Base-by-base conservation (phyloP, 2,888 invertebrate genomes). In the Anorthoa munda region DNA sequence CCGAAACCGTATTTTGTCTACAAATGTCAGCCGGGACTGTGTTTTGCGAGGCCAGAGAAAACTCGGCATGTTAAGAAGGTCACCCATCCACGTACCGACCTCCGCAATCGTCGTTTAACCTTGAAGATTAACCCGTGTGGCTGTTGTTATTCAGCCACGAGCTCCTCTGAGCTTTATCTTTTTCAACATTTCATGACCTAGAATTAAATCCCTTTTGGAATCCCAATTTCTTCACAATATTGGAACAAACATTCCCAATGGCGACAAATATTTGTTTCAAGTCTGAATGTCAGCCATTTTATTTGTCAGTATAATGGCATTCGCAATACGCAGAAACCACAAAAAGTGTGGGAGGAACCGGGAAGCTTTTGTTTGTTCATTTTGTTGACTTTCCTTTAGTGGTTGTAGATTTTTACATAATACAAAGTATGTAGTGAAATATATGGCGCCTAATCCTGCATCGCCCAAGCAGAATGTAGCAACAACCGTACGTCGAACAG, bases 251-350 rank as follows among this genome's bases (percentile, higher is more conserved):
- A 76, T 79, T 76, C 46, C 31, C n/a, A 61, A 61, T 50, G 58
- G 50, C n/a, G 31, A 51, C 76, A 79, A 76, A 76, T 79, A 76
- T 76, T 79, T 76, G 79, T 58, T 76, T 51, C 76, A 73, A 63
- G 23, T 51, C 51, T 46, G 73, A 63, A 72, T 73, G 58, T 63
- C 56, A 72, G 31, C 39, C 39, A 63, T 79, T 76, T 76, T 76
- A 72, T 76, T 79, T 76, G 63, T n/a, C 51, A 13, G 21, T 72
- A 79, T 75, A 71, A 75, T 79, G 79, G 73, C 58, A 63, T 79
- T 50, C 72, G 63, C 39, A 21, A 23, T 63, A 48, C 74, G n/a
- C 11, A 63, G 50, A 21, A 61, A 56, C 55, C 23, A 31, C n/a
- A n/a, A n/a, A n/a, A 58, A 58, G 58, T 26, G 46, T 51, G 61